A percentile compares a stretch with the other conserved stretches of the same genome.
These are phyloP conservation scores for Hypsopygia costalis DNA, from an alignment of 2,888 invertebrate species.

Conservation along the genomic window DNA sequence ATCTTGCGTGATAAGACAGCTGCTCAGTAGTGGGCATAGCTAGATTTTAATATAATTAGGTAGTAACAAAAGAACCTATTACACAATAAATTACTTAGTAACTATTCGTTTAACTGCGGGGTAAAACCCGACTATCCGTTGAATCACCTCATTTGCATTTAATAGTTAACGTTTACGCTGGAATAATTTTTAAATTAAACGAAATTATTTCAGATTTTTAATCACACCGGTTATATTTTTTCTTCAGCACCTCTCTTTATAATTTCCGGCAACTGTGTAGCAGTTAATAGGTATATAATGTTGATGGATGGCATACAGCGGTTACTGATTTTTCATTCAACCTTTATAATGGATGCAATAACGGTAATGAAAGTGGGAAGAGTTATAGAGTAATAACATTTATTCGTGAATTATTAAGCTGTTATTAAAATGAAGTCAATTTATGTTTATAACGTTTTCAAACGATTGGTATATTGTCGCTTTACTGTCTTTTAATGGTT, in stretches of 20 bases:
- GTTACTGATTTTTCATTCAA: slow-evolving; percentile 55
- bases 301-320: slow-evolving; percentile 50
- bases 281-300: slow-evolving; percentile 55
- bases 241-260: slow-evolving; percentile 44
- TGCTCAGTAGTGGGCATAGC: no score
- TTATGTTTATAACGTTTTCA: slow-evolving; percentile 2
- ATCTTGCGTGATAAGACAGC: no score
- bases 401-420: slow-evolving; percentile 25
- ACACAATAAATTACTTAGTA: no score
- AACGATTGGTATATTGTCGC: slow-evolving; percentile 5
- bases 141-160: slow-evolving; percentile 14
- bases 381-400: slow-evolving; percentile 39
- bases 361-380: slow-evolving; percentile 48
- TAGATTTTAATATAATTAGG: no score
- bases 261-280: slow-evolving; percentile 43
- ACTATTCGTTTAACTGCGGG: no score
- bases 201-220: slow-evolving; percentile 36
- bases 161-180: slow-evolving; percentile 14
- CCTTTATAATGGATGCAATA: slow-evolving; percentile 45
- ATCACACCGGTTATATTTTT: slow-evolving; percentile 44
- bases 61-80: no score
- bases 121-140: slow-evolving; percentile 13
- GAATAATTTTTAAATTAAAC: slow-evolving; percentile 28
- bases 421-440: slow-evolving; percentile 3
- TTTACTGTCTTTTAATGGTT: no score